These are phyloP conservation scores for Drosophila mojavensis DNA, from an alignment of 1,140 invertebrate genomes.

Conservation along the genomic window DNA sequence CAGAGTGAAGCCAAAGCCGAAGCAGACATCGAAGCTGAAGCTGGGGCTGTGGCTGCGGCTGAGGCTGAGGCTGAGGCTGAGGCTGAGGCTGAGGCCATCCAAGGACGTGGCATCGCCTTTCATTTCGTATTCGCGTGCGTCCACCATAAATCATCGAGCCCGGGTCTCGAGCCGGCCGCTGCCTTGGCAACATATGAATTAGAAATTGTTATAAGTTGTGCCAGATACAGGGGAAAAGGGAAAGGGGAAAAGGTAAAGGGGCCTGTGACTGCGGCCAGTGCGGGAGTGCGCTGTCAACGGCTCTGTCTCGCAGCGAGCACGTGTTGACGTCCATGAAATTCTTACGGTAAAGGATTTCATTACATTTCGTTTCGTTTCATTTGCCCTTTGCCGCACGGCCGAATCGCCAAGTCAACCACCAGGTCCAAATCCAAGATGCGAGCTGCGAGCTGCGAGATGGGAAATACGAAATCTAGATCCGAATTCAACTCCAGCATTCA, in stretches of 20 bases:
- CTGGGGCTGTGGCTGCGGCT: neutral
- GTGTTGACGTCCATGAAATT: constrained; percentile 82
- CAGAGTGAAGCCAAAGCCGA: constrained; percentile 12
- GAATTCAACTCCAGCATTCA: constrained; percentile 17
- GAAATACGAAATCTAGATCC: neutral
- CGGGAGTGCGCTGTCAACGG: constrained; percentile 61
- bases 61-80: too few species aligned
- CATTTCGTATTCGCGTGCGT: constrained; percentile 71
- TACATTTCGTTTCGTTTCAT: constrained; percentile 52
- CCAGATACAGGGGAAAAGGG: too few species aligned
- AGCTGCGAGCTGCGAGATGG: neutral
- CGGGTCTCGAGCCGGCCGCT: constrained; percentile 15
- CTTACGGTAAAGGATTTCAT: constrained; percentile 79
- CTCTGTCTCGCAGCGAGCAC: constrained; percentile 59
- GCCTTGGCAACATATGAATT: constrained; percentile 75
- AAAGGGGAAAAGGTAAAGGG: neutral
- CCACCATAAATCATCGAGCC: constrained; percentile 72
- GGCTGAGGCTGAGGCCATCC: constrained; percentile 2
- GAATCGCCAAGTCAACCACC: constrained; percentile 48
- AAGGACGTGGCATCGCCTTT: constrained; percentile 35
- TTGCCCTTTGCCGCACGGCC: constrained; percentile 61
- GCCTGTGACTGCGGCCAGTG: neutral
- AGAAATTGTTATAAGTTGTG: constrained; percentile 71
- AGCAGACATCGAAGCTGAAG: constrained; percentile 21
- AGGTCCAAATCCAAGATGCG: neutral